Base-by-base conservation (phyloP, 2,797 vertebrate genomes). In the Sandelia bainsii region DNA sequence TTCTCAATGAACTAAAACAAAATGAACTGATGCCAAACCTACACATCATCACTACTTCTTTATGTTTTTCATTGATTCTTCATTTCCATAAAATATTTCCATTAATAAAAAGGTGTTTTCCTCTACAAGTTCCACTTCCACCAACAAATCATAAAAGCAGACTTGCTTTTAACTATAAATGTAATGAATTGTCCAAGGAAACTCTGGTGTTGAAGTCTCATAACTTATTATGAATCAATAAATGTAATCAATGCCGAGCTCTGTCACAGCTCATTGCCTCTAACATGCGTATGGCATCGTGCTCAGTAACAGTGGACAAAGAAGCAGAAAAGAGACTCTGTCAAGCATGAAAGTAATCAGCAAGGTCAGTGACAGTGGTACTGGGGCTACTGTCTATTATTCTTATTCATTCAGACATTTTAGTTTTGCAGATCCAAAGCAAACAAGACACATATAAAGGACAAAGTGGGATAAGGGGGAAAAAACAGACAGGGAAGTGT, bases 301-400 rank as follows among this genome's bases (percentile, higher is more conserved):
- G 80, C 72, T 82, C 64, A 50, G 72, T 73, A 80, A 72, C 69
- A 60, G 57, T 6, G 65, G 60, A 51, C 2, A 4, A 72, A 74
- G 65, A 64, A 53, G 51, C 62, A 75, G 69, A 74, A 77, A 79
- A 72, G n/a, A 71, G 58, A 73, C 42, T 82, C 58, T 34, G 72
- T 82, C 63, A 69, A 67, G 86, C 86, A 82, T 84, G 80, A 87
- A 85, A 84, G 74, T 62, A 90, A 88, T 87, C 84, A 84, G 73
- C 66, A 59, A 82, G 82, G 82, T 87, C 84, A 80, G 72, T 72
- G 75, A 86, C 80, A 75, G 53, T 53, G 45, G 77, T 46, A 62
- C 70, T 50, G 54, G 5, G 76, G 79, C 81, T 66, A 80, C 67
- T 80, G 80, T 84, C 79, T 83, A 62, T 85, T 81, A 81, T 69